A percentile compares a stretch with the other conserved stretches of the same genome.
Conservation (phyloP, 2,797 vertebrate genomes). For the Heteromormyrus szaboi region DNA sequence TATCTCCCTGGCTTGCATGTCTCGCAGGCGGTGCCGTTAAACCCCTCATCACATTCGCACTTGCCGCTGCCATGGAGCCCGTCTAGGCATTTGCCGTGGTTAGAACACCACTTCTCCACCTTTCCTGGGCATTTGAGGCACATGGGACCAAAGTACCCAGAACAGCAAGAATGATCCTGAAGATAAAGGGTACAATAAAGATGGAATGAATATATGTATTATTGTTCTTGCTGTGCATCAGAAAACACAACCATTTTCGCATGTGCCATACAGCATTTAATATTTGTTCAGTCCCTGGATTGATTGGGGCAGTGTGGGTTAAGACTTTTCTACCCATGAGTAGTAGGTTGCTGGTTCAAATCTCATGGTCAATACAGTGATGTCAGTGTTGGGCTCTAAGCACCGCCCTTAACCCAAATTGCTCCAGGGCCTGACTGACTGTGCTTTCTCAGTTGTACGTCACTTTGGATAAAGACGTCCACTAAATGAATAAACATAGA, state of each 20-base stretch:
- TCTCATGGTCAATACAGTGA: background rate
- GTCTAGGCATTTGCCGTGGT: conserved; percentile 81
- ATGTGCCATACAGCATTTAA: background rate
- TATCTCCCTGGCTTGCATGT: conserved; percentile 87
- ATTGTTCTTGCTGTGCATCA: background rate
- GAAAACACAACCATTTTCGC: background rate
- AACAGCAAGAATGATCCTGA: conserved; percentile 77
- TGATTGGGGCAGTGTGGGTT: background rate
- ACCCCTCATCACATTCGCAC: conserved; percentile 86
- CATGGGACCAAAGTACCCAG: conserved; percentile 80
- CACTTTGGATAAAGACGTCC: background rate
- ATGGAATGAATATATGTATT: background rate
- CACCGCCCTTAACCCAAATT: background rate
- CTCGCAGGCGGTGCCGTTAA: conserved; percentile 87
- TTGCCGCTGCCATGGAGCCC: conserved; percentile 72
- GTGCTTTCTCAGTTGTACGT: background rate
- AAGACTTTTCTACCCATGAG: background rate
- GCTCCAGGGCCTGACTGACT: background rate
- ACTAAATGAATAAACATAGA: background rate
- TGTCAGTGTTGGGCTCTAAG: background rate
- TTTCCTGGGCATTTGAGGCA: conserved; percentile 84
- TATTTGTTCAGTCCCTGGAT: background rate
- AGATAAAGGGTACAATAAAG: background rate
- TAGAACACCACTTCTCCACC: conserved; percentile 72
- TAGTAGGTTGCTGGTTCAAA: background rate